Evolutionary conservation across 2,113 vertebrate genomes (phyloP).

Genomic region (Takifugu flavidus): DNA sequence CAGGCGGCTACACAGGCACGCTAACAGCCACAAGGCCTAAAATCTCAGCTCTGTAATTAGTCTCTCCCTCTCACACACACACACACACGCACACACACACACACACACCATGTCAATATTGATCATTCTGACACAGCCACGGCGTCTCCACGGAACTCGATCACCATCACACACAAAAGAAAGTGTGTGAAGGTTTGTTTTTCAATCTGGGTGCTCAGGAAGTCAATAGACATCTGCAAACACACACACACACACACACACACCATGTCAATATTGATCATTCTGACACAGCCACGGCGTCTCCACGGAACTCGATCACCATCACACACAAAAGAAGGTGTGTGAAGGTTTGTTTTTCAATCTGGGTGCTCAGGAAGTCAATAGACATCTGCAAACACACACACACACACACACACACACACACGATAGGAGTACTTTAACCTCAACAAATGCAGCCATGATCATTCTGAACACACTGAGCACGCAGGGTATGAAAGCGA

Average conservation of each 20-base stretch:
- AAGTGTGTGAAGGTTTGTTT: constrained; percentile 30
- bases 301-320: constrained; percentile 16
- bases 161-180: constrained; percentile 41
- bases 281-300: constrained; percentile 46
- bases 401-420: no score
- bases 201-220: not conserved
- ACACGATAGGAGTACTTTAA: no score
- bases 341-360: constrained; percentile 21
- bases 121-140: constrained; percentile 55
- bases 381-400: constrained; percentile 5
- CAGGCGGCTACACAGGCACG: not conserved
- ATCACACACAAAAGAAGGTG: constrained; percentile 16
- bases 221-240: constrained; percentile 1
- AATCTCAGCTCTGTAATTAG: constrained; percentile 45
- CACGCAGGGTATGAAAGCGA: no score
- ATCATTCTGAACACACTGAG: no score
- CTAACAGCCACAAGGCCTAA: constrained; percentile 1
- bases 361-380: not conserved
- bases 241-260: constrained; percentile 2
- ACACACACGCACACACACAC: not conserved
- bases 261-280: constrained; percentile 62
- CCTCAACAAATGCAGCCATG: no score
- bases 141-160: constrained; percentile 39
- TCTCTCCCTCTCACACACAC: constrained; percentile 11
- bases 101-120: constrained; percentile 57